Evolutionary conservation across 2,797 vertebrate genomes (phyloP).

Genomic region (Mastacembelus armatus): DNA sequence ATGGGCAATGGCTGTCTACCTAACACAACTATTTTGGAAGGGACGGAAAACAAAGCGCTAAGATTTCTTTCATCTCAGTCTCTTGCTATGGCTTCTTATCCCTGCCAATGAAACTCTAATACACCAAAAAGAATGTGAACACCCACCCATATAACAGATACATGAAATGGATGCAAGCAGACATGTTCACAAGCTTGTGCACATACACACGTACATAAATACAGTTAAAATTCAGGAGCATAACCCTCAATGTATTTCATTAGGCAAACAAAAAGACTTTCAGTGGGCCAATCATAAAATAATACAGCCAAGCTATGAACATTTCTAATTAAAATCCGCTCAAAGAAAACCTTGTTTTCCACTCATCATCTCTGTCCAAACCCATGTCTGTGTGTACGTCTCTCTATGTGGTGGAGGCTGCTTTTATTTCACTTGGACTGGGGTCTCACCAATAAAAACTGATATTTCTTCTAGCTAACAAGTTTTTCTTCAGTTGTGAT

Average conservation of each 20-base stretch:
- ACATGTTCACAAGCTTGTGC: background rate
- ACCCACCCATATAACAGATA: slow-evolving; percentile 49
- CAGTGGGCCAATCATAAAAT: slow-evolving; percentile 80
- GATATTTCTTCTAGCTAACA: slow-evolving; percentile 71
- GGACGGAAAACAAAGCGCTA: slow-evolving; percentile 68
- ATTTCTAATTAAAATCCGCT: slow-evolving; percentile 81
- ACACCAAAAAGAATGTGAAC: slow-evolving; percentile 43
- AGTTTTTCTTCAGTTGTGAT: slow-evolving; percentile 51
- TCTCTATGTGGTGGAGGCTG: slow-evolving; percentile 61
- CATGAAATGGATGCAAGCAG: slow-evolving; percentile 30
- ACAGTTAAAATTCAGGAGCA: slow-evolving; percentile 63
- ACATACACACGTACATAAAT: slow-evolving; percentile 36
- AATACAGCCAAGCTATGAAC: slow-evolving; percentile 78
- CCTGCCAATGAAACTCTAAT: slow-evolving; percentile 56
- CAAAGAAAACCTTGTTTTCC: slow-evolving; percentile 83
- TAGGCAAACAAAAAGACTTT: slow-evolving; percentile 81
- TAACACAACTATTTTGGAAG: slow-evolving; percentile 76
- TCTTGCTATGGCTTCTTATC: slow-evolving; percentile 47
- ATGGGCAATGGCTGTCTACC: slow-evolving; percentile 72
- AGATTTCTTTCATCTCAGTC: slow-evolving; percentile 69
- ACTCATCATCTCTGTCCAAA: slow-evolving; percentile 75
- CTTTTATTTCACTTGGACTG: slow-evolving; percentile 77
- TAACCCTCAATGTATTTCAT: slow-evolving; percentile 77
- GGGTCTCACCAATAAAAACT: slow-evolving; percentile 64
- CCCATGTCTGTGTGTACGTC: slow-evolving; percentile 71